These are phyloP conservation scores for Acanthopagrus latus DNA, from an alignment of 2,797 vertebrate genomes.

Conservation along the genomic window DNA sequence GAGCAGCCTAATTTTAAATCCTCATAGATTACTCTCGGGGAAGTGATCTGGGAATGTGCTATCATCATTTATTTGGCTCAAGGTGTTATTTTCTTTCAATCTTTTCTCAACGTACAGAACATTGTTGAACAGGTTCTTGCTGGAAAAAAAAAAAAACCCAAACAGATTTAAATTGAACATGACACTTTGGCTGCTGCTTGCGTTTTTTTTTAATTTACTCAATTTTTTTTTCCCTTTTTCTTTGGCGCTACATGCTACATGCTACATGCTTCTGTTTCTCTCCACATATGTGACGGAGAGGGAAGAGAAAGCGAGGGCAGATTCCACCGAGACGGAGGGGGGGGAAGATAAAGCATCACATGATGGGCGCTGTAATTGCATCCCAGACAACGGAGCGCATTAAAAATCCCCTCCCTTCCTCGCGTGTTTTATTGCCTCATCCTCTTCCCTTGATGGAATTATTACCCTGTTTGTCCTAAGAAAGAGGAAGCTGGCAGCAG, in stretches of 20 bases:
- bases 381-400: slow-evolving; percentile 72
- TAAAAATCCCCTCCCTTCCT: slow-evolving; percentile 63
- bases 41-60: slow-evolving; percentile 70
- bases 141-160: too few relatives aligned
- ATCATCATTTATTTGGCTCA: slow-evolving; percentile 76
- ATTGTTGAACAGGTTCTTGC: slow-evolving; percentile 63
- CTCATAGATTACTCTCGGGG: slow-evolving; percentile 72
- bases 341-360: slow-evolving; percentile 67
- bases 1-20: slow-evolving; percentile 72
- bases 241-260: slow-evolving; percentile 22
- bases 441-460: slow-evolving; percentile 74
- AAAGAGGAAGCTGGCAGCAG: slow-evolving; percentile 66
- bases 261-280: slow-evolving; percentile 11
- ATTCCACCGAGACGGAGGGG: slow-evolving; percentile 57
- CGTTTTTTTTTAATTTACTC: slow-evolving; percentile 33
- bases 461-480: slow-evolving; percentile 74
- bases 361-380: slow-evolving; percentile 78
- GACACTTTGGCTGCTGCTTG: slow-evolving; percentile 66
- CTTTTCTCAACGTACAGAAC: slow-evolving; percentile 39
- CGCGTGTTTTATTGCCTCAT: slow-evolving; percentile 74
- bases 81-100: slow-evolving; percentile 43
- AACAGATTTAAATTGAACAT: slow-evolving; percentile 76
- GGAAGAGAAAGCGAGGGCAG: slow-evolving; percentile 13
- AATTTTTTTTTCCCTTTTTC: slow-evolving; percentile 1
- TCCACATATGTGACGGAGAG: slow-evolving; percentile 6